Evolutionary conservation across 2,888 invertebrate genomes (phyloP).

Genomic region (Drosophila rellima): DNA sequence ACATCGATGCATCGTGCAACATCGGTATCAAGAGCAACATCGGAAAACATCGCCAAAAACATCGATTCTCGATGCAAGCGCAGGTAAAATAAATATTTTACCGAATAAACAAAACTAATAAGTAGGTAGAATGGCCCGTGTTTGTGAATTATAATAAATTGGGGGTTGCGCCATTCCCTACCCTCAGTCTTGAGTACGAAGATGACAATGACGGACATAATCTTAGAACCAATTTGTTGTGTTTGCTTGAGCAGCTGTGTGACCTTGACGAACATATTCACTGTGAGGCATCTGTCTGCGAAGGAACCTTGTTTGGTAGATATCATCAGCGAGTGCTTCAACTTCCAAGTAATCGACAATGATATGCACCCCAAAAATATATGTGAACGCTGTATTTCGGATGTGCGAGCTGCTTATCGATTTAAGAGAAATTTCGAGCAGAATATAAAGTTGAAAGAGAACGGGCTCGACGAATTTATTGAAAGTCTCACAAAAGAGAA

Average conservation of each 20-base stretch:
- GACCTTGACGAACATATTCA: neutral
- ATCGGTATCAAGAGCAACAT: no score
- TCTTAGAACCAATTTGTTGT: constrained; percentile 1
- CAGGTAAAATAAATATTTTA: neutral
- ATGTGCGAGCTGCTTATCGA: constrained; percentile 4
- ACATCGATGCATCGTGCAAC: no score
- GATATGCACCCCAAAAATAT: neutral
- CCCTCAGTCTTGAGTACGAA: neutral
- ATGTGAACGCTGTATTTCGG: neutral
- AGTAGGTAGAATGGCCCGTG: neutral
- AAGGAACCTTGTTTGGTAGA: neutral
- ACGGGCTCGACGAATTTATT: neutral
- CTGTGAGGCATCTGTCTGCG: neutral
- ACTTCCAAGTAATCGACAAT: neutral
- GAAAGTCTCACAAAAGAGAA: constrained; percentile 4
- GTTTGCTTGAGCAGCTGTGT: neutral
- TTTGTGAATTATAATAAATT: neutral
- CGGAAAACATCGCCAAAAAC: no score
- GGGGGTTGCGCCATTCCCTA: neutral
- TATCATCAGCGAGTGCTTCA: constrained; percentile 11
- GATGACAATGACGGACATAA: neutral
- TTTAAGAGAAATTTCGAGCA: constrained; percentile 5
- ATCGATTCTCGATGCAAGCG: no score
- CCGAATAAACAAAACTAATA: neutral
- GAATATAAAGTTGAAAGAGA: neutral